Evolutionary conservation across 2,113 vertebrate species (phyloP), one percentile per base, ranked within the genome.

Genomic region (Gambusia holbrooki): DNA sequence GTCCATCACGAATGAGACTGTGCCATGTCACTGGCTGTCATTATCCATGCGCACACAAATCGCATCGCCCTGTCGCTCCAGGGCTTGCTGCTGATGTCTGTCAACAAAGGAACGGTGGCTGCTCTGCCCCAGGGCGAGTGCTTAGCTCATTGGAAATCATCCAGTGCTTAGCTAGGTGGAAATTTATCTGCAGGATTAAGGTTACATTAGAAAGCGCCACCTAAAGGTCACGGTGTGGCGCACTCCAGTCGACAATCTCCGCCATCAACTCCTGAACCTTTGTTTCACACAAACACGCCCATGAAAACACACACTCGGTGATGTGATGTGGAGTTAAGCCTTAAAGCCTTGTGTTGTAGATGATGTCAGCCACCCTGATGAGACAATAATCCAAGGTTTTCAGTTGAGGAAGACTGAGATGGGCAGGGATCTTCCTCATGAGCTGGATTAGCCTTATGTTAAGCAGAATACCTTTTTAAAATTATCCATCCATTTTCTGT

Each of bases 1-100:
- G 17, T 79, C 80, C 76, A 73, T 91, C 70, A 80, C 80, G 85
- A 63, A 86, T 67, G 67, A 72, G 83, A 90, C 74, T 61, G 67
- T 63, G 75, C 62, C 27, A 9, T 79, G 80, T 88, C 87, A 17
- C 42, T 8, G 71, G 48, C 33, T 30, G 62, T 70, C 29, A 35
- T 60, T 75, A 3, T 29, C 48, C 71, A 61, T 13, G 35, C 63
- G 67, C 58, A 60, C 73, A 33, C 64, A 30, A 33, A 73, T 63
- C 78, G 32, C 33, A 61, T 62, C 62, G 48, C 40, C 32, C 12
- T 14, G 3, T 11, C 25, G 17, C 40, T 58, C 73, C 30, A 30
- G 37, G 5, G 22, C 45, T 77, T 27, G 3, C 30, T 70, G 64
- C 33, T 64, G 76, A 70, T 19, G 29, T 51, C 73, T 27, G 69